Evolutionary conservation across 1,140 invertebrate genomes (phyloP), one percentile per base, ranked within the genome.

Genomic region (Procambarus virginalis): DNA sequence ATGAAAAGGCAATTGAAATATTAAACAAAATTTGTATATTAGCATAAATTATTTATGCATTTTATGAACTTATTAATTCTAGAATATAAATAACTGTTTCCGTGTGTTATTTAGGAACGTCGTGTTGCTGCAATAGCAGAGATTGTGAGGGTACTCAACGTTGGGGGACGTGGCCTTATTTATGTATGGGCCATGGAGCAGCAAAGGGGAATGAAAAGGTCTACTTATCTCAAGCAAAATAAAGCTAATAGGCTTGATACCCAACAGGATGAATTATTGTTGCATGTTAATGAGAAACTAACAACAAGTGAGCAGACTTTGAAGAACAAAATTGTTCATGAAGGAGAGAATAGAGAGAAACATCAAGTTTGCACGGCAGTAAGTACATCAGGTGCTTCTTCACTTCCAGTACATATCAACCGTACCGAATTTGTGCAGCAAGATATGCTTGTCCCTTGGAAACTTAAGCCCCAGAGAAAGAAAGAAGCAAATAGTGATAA

Each of bases 101-200:
- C 10, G 51, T 64, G 12, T 64, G 60, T 64, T 64, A 95, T 95
- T 92, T 93, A 96, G 94, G 95, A 96, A 84, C 95, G 98, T 92
- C 95, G 98, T 92, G 91, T 95, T 70, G 93, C 95, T 93, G 97
- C 98, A 0, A 92, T 99, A 20, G 92, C 93, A 48, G 97, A 98
- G 94, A 96, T 99, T 90, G 93, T 95, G 1, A 94, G 97, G 49
- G 94, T 99, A 3, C 93, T 99, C 0, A 94, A 94, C 77, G 93
- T 94, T 0, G 95, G 95, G 2, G 98, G 98, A 0, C 94, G 94
- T 92, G 96, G 96, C 2, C 94, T 99, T 48, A 96, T 99, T 77
- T 99, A 98, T 93, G 98, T 99, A 1, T 99, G 98, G 98, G 97
- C 98, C 0, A 97, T 97, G 93, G 97, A 99, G 92, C 98, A 99